Evolutionary conservation across 2,888 invertebrate species (phyloP).

Genomic region (Adelognathus sp.): DNA sequence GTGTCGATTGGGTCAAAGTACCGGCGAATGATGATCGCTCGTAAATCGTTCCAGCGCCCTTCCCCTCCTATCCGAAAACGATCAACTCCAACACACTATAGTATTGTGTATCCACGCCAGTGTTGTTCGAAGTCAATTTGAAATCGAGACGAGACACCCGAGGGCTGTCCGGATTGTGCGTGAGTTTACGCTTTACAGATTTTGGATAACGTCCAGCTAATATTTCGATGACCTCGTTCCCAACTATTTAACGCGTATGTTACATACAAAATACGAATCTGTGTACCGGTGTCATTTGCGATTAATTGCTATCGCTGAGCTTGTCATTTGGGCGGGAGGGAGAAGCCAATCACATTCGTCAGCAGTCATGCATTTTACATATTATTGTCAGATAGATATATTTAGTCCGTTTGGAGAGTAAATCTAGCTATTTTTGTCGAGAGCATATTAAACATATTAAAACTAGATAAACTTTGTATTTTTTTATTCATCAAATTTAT

Average conservation of each 20-base stretch:
- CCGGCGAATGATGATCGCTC: constrained; percentile 56
- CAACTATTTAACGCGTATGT: constrained; percentile 45
- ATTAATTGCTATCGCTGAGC: constrained; percentile 71
- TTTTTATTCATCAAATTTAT: no score
- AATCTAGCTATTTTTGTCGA: constrained; percentile 16
- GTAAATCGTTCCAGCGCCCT: constrained; percentile 42
- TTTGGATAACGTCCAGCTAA: constrained; percentile 57
- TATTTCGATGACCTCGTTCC: constrained; percentile 51
- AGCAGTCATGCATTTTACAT: constrained; percentile 42
- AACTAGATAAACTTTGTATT: no score
- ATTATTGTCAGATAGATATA: constrained; percentile 28
- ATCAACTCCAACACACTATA: constrained; percentile 19
- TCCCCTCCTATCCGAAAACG: background rate
- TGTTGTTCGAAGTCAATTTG: constrained; percentile 52
- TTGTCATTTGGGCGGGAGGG: constrained; percentile 72
- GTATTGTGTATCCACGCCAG: background rate
- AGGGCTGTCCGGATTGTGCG: background rate
- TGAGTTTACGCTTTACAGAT: constrained; percentile 28
- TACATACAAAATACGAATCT: background rate
- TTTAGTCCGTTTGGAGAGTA: background rate
- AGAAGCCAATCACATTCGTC: constrained; percentile 62
- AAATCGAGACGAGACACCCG: constrained; percentile 48
- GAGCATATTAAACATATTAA: no score
- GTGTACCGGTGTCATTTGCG: constrained; percentile 32
- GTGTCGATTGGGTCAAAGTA: constrained; percentile 58